A percentile compares a stretch with the other conserved stretches of the same genome.
Conservation (phyloP, 2,113 vertebrate species). For the Eurypyga helias region DNA sequence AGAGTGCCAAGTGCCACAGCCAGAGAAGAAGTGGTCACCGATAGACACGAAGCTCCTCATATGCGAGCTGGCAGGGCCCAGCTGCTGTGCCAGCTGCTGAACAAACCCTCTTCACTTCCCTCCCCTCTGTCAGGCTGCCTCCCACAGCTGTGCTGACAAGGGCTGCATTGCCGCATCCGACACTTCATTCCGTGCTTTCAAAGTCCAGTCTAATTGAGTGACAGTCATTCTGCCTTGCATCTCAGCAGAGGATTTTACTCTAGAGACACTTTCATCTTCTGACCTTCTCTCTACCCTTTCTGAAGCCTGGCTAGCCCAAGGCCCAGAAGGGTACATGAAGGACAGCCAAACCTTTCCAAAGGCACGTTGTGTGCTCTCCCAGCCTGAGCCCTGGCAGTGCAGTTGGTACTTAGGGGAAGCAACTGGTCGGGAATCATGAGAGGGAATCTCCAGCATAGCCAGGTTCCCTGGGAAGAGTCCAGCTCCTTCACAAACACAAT, state of each 20-base stretch:
- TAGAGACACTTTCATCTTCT: conserved; percentile 35
- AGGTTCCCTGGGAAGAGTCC: background rate
- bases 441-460: background rate
- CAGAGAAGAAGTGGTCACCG: background rate
- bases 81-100: conserved; percentile 40
- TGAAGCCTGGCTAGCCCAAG: background rate
- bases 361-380: background rate
- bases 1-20: background rate
- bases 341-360: background rate
- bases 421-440: background rate
- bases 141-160: background rate
- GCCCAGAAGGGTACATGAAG: background rate
- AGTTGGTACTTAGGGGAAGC: background rate
- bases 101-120: background rate
- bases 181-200: conserved; percentile 39
- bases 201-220: conserved; percentile 42
- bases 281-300: conserved; percentile 40
- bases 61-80: background rate
- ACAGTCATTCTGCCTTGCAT: conserved; percentile 15
- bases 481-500: background rate
- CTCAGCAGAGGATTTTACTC: background rate
- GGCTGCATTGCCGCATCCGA: background rate
- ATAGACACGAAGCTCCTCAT: background rate
- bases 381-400: background rate
- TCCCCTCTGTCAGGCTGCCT: background rate